Base-by-base conservation (phyloP, 1,140 invertebrate genomes). In the Drosophila cardini region DNA sequence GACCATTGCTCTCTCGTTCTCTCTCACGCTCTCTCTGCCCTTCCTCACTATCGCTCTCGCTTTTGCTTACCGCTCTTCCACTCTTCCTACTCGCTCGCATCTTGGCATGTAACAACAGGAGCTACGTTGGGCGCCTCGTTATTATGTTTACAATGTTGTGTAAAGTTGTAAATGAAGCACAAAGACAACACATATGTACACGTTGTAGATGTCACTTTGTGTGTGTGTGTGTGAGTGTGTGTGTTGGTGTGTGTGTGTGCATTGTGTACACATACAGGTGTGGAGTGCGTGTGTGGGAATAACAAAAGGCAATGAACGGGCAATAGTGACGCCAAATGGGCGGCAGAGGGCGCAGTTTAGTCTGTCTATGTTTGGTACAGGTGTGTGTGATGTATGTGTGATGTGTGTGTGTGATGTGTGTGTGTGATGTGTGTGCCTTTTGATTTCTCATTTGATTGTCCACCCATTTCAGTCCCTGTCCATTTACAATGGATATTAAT, bases 81-180 rank as follows among this genome's bases (percentile, higher is more conserved):
- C 53, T 8, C 53, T 9, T 6, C n/a, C n/a, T 18, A 26, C 55
- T 15, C 36, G 6, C 40, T 9, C n/a, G n/a, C n/a, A 30, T n/a
- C 42, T 38, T 11, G 40, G 40, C 30, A 48, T 63, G 34, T 55
- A 40, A 46, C 48, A 63, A 36, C 52, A 34, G 58, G 10, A 16
- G 50, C 40, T 34, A 30, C 56, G 71, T 46, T 48, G 56, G 72
- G 65, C 65, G 58, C 56, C 72, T 76, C 72, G 72, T 78, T 72
- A 75, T 78, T 78, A 78, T 78, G 76, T 78, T 78, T 78, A 78
- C 76, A 78, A 75, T 78, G 76, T 78, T 75, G 76, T 78, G 72
- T 71, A 78, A 78, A 78, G 72, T 78, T 78, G 64, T 72, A 78
- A 78, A 78, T 75, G 76, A 78, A 78, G 65, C 72, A 77, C 76